Evolutionary conservation across 92 coral and sea anemone species (phyloP), one percentile per base, ranked within the genome.

Genomic region (Pocillopora meandrina): DNA sequence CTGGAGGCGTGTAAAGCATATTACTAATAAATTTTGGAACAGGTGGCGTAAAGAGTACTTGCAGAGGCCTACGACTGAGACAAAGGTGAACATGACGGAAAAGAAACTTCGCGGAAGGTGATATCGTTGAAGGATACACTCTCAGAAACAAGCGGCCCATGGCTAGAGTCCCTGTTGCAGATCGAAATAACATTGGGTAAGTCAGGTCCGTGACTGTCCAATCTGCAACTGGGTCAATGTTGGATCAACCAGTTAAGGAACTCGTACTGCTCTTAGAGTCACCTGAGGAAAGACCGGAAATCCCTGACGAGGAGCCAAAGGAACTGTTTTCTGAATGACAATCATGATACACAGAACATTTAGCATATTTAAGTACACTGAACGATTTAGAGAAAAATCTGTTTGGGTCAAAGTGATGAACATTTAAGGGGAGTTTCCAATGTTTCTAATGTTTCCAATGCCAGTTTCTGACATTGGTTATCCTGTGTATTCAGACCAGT

Each of bases 231-330:
- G 84, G 84, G 14, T 85, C 89, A 77, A 52, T 81, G 49, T 63
- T 85, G 76, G 84, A 77, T 23, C 73, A 75, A 76, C 84, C 88
- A 11, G 64, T 85, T 17, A 75, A 77, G 58, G 77, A 77, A 42
- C 88, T 85, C 26, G 84, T 86, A 19, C 72, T 85, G 31, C 26
- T 77, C 19, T 20, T 85, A 57, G 89, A 79, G 65, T 71, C 89
- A 16, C 60, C 72, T 58, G 78, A 65, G 5, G 84, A 84, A 8
- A 76, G 59, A 85, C 88, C 77, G 84, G 85, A 79, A 31, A 57
- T 78, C 89, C 89, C 88, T 66, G 75, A 84, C 78, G 84, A 71
- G 85, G 85, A 78, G 85, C 89, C 85, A 56, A 26, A 26, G 31
- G 31, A 26, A 26, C 31, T 26, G 31, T 26, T 26, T 26, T 26